Percentiles rank a stretch among this genome's conserved stretches.
These are phyloP conservation scores for Epinotia bilunana DNA, from an alignment of 2,888 invertebrate species.

Conservation along the genomic window DNA sequence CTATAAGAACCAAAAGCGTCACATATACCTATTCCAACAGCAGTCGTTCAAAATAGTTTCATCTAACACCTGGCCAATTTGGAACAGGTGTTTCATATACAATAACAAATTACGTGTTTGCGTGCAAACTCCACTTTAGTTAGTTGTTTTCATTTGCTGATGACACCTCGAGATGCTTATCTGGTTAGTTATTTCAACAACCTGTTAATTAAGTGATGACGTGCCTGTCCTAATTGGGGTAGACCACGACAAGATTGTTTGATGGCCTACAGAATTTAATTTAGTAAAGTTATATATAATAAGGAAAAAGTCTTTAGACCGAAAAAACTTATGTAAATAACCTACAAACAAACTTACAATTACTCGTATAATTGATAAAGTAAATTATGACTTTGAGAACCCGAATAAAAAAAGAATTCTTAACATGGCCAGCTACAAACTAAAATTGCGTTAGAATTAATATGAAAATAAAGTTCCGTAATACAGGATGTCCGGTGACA, in stretches of 20 bases:
- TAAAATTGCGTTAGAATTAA: too few relatives aligned
- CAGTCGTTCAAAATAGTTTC: constrained; percentile 13
- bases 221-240: constrained; percentile 2
- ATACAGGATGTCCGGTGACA: too few relatives aligned
- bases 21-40: background rate
- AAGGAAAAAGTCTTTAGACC: background rate
- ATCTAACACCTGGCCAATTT: constrained; percentile 32
- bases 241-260: background rate
- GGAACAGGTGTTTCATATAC: constrained; percentile 30
- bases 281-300: background rate
- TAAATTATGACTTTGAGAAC: too few relatives aligned
- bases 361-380: too few relatives aligned
- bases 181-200: constrained; percentile 39
- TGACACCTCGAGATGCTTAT: constrained; percentile 44
- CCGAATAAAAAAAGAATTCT: too few relatives aligned
- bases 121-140: constrained; percentile 17
- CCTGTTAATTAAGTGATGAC: constrained; percentile 26
- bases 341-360: too few relatives aligned
- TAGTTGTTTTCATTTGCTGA: constrained; percentile 39
- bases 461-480: too few relatives aligned
- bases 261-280: background rate
- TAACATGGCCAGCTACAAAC: too few relatives aligned
- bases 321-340: background rate
- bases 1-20: background rate
- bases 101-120: constrained; percentile 34